Evolutionary conservation across 92 coral and sea anemone species (phyloP), one percentile per base, ranked within the genome.

Genomic region (Parazoanthus atlanticus): DNA sequence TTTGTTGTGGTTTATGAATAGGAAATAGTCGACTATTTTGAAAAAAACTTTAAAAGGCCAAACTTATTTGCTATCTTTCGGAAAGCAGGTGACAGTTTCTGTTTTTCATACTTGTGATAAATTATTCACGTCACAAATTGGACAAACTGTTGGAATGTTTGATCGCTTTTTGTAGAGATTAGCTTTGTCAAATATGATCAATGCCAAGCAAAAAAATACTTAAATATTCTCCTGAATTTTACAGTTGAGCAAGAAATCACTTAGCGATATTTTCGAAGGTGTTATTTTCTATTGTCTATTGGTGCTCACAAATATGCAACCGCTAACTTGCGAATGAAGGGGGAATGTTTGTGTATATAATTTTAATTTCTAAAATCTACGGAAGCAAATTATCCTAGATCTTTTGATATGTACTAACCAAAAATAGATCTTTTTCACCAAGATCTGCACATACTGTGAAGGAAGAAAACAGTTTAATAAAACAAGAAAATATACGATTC

Each of bases 11-110:
- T 71, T 84, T 40, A 17, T 29, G 46, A 41, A 46, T 7, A 46
- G 49, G 49, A 46, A 84, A 84, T 23, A 15, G 31, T 21, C 26
- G 26, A 40, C 65, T 70, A 84, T 46, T 70, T 69, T 84, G 16
- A 8, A 84, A 52, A 36, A 84, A 80, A 17, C 66, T 70, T 43
- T 26, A 84, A 84, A 84, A 43, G 79, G 78, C 87, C 34, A 84
- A 84, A 70, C 29, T 17, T 30, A 23, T 19, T 69, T 28, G 28
- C 38, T 23, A 40, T 84, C 67, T 29, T 70, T 84, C 13, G 8
- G 6, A 72, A 84, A 46, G 28, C 87, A 84, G 87, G 87, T 84
- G 79, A 84, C 30, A 10, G 21, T 47, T 23, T 26, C 38, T 31
- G 29, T 80, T 80, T 54, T 33, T 17, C 21, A 17, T 19, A n/a